A percentile compares a stretch with the other conserved stretches of the same genome.
phyloP scores from a whole-genome alignment of 2,888 invertebrate genomes.

The Cerastis rubricosa region DNA sequence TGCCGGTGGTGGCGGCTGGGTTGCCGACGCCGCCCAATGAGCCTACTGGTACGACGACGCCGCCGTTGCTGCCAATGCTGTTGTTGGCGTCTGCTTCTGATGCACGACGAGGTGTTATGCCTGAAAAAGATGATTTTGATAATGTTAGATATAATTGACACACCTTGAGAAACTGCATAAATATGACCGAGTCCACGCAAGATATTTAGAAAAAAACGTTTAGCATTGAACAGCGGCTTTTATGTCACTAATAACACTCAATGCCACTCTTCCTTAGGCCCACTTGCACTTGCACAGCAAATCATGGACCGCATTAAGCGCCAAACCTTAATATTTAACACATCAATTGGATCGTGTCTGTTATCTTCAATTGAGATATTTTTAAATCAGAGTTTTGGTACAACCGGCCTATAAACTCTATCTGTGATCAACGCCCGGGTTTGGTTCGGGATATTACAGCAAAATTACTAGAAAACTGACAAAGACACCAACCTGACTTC shows the following conservation, averaged over 20 bases:
- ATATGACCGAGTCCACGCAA: background rate
- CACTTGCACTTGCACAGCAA: background rate
- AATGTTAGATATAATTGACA: background rate
- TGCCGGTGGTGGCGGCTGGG: slow-evolving; percentile 46
- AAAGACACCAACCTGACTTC: slow-evolving; percentile 89
- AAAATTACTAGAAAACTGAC: no score
- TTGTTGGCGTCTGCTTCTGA: slow-evolving; percentile 82
- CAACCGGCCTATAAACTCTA: no score
- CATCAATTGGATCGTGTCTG: no score
- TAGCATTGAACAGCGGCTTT: background rate
- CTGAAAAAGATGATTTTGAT: slow-evolving; percentile 68
- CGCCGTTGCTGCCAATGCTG: slow-evolving; percentile 53
- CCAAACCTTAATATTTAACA: background rate
- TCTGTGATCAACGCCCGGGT: no score
- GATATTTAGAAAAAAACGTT: background rate
- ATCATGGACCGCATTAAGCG: background rate
- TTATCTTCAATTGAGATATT: no score
- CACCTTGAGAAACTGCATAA: background rate
- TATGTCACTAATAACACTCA: no score
- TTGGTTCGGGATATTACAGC: no score
- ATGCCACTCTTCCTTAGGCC: background rate
- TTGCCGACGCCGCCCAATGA: slow-evolving; percentile 58
- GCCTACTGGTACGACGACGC: slow-evolving; percentile 57
- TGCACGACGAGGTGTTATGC: slow-evolving; percentile 81
- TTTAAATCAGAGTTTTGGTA: no score